Conservation (phyloP, 2,888 invertebrate species). For the Parelbella ahira region DNA sequence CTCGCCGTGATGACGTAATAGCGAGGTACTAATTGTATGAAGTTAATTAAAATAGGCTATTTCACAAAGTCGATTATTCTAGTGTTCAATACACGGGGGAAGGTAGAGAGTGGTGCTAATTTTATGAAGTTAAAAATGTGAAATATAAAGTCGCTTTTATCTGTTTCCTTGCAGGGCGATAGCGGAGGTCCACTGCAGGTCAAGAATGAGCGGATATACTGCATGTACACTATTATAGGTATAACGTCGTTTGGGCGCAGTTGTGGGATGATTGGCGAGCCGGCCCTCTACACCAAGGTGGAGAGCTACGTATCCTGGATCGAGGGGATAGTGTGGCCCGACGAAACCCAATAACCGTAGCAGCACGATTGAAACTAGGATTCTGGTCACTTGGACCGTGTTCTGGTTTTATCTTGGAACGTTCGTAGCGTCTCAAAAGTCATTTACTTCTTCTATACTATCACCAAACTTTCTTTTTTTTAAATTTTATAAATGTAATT, state of each 20-base stretch:
- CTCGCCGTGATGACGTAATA: too few species aligned
- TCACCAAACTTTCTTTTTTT: too few species aligned
- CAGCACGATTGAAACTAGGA: not conserved
- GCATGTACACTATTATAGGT: conserved; percentile 6
- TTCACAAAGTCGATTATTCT: not conserved
- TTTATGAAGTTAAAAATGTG: not conserved
- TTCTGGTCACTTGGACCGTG: too few species aligned
- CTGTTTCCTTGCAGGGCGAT: conserved; percentile 6
- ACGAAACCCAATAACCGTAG: not conserved
- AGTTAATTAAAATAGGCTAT: not conserved
- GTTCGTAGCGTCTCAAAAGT: too few species aligned
- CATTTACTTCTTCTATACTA: too few species aligned
- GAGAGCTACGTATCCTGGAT: conserved; percentile 4
- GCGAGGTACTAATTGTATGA: too few species aligned
- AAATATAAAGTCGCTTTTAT: not conserved
- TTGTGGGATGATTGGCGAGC: not conserved
- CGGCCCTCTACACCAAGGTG: conserved; percentile 2
- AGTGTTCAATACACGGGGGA: too few species aligned
- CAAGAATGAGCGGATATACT: not conserved
- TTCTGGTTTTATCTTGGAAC: too few species aligned
- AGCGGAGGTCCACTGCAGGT: conserved; percentile 5
- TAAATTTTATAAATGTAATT: too few species aligned
- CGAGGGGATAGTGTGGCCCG: conserved; percentile 5
- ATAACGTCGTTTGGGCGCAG: conserved; percentile 3
- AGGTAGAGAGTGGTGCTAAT: too few species aligned